phyloP scores from a whole-genome alignment of 2,888 invertebrate genomes.

The Drosophila picticornis region DNA sequence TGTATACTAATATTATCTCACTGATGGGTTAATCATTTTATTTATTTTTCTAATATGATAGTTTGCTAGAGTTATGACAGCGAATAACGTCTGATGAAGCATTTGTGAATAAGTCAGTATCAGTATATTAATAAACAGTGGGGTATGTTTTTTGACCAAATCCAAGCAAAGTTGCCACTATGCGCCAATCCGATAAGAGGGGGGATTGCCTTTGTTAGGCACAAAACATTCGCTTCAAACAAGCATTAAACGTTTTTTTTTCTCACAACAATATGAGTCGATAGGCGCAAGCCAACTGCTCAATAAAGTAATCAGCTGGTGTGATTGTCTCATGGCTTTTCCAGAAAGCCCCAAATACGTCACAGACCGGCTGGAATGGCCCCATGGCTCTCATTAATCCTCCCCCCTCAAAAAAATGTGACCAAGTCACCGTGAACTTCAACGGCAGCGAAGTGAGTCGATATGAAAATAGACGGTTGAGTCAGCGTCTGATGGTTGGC shows the following conservation, averaged over 20 bases:
- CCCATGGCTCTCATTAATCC: constrained; percentile 6
- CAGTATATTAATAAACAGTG: neutral
- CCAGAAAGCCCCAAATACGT: constrained; percentile 42
- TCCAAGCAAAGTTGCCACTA: no score
- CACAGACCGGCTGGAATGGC: constrained; percentile 29
- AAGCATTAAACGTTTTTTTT: neutral
- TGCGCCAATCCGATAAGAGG: neutral
- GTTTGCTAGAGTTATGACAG: neutral
- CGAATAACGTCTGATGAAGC: neutral
- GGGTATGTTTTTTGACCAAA: neutral
- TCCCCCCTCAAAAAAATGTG: constrained; percentile 28
- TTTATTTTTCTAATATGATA: neutral
- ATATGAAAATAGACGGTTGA: constrained; percentile 41
- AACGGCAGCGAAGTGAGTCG: constrained; percentile 19
- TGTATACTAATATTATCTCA: neutral
- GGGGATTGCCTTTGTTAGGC: neutral
- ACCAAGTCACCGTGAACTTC: constrained; percentile 23
- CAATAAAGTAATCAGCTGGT: constrained; percentile 9
- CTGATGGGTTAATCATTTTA: neutral
- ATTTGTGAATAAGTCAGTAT: neutral
- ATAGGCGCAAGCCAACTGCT: neutral
- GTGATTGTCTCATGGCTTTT: constrained; percentile 38
- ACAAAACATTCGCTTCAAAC: neutral
- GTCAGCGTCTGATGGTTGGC: constrained; percentile 34
- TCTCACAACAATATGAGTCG: constrained; percentile 14